phyloP scores from a whole-genome alignment of 2,888 invertebrate genomes.

The Leucozona laternaria region DNA sequence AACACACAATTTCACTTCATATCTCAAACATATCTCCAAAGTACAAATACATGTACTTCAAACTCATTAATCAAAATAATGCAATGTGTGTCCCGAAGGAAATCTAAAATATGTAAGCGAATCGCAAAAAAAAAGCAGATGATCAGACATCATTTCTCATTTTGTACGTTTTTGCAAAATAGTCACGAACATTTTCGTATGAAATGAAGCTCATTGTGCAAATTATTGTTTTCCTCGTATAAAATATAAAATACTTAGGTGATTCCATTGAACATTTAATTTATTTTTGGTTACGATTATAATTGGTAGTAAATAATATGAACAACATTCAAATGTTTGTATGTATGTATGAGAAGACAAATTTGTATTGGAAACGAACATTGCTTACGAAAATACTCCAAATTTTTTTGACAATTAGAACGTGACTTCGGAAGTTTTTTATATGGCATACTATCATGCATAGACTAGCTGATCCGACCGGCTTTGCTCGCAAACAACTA shows the following conservation, averaged over 20 bases:
- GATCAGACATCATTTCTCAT: constrained; percentile 4
- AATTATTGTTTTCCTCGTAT: constrained; percentile 1
- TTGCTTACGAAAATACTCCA: constrained; percentile 28
- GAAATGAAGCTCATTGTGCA: constrained; percentile 9
- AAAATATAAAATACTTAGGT: neutral
- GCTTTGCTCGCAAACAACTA: neutral
- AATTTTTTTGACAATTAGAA: neutral
- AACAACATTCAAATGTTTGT: neutral
- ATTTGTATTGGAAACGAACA: neutral
- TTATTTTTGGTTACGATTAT: constrained; percentile 20
- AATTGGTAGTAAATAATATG: constrained; percentile 25
- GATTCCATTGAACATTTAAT: constrained; percentile 30
- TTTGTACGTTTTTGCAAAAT: constrained; percentile 39
- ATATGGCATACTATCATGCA: neutral
- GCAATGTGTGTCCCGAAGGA: neutral
- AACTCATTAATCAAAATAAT: constrained; percentile 8
- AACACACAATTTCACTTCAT: neutral
- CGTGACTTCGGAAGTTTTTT: constrained; percentile 12
- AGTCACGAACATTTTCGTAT: constrained; percentile 56
- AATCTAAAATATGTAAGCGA: neutral
- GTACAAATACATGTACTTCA: no score
- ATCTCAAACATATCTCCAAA: neutral
- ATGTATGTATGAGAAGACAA: neutral
- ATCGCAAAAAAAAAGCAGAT: neutral
- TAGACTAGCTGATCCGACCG: neutral